Evolutionary conservation across 2,113 vertebrate genomes (phyloP), one percentile per base, ranked within the genome.

Genomic region (human): DNA sequence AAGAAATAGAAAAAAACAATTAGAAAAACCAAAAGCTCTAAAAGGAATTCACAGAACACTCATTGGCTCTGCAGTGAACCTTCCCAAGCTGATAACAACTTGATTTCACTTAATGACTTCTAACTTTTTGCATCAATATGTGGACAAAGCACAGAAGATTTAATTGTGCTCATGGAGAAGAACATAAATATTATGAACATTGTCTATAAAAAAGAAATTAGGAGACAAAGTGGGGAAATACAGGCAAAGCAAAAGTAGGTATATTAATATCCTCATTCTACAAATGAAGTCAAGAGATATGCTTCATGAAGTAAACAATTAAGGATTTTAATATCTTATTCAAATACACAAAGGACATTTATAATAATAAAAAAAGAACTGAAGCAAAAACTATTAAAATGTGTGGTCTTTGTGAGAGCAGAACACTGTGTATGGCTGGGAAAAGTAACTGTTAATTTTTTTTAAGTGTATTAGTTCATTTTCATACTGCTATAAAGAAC

Each of bases 71-170:
- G 32, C 50, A 55, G 3, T 73, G 10, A 93, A 18, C 25, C 38
- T 85, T 61, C 22, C 18, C 23, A 72, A 68, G 45, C 3, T 80
- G 61, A 38, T 86, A 76, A 35, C n/a, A 81, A 68, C 66, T 88
- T 92, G 17, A 48, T 43, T 13, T 45, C 66, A 5, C n/a, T 57
- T 35, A 95, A n/a, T 89, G 73, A 84, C 61, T 97, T 94, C 80
- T 84, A 81, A 94, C 32, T 81, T 66, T 90, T 57, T 81, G 8
- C 43, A 76, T 68, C 23, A 85, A 18, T 52, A 32, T 40, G 6
- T 92, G 27, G 12, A 18, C 3, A 86, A 96, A 84, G 0, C 83
- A 81, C 0, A 82, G 48, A 86, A 43, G 12, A 57, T 80, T 83
- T 92, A 92, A 89, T 79, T 79, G n/a, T 10, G 14, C 6, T 81